Conservation (phyloP, 2,113 vertebrate genomes). For the Archocentrus centrarchus region DNA sequence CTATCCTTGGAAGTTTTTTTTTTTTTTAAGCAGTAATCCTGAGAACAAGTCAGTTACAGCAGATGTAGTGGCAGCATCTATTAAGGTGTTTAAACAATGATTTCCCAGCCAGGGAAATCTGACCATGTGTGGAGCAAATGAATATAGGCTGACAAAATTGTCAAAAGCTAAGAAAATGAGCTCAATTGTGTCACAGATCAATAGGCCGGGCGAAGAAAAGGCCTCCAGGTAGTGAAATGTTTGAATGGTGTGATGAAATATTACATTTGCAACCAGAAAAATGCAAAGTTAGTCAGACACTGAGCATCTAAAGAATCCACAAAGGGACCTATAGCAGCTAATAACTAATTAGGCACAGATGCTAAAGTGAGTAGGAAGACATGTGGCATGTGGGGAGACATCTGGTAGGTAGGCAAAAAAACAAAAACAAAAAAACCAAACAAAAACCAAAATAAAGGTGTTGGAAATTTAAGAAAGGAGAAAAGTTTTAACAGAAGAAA, state of each 20-base stretch:
- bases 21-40: neutral
- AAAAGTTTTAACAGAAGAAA: neutral
- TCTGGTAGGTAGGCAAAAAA: slow-evolving; percentile 21
- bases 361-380: slow-evolving; percentile 21
- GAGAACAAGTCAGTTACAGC: neutral
- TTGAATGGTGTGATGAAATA: slow-evolving; percentile 14
- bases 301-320: neutral
- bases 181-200: neutral
- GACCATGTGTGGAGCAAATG: neutral
- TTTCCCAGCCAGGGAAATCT: neutral
- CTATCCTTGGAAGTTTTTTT: neutral
- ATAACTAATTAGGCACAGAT: slow-evolving; percentile 45
- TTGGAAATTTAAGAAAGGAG: neutral
- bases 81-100: neutral
- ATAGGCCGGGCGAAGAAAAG: neutral
- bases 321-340: slow-evolving; percentile 26
- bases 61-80: neutral
- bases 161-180: neutral
- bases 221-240: neutral
- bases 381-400: slow-evolving; percentile 37
- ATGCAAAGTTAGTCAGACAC: neutral
- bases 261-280: neutral
- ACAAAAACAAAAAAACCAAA: no score
- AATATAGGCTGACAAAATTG: neutral
- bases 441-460: neutral